Conservation (phyloP, 2,888 invertebrate genomes). For the Colletes collaris region DNA sequence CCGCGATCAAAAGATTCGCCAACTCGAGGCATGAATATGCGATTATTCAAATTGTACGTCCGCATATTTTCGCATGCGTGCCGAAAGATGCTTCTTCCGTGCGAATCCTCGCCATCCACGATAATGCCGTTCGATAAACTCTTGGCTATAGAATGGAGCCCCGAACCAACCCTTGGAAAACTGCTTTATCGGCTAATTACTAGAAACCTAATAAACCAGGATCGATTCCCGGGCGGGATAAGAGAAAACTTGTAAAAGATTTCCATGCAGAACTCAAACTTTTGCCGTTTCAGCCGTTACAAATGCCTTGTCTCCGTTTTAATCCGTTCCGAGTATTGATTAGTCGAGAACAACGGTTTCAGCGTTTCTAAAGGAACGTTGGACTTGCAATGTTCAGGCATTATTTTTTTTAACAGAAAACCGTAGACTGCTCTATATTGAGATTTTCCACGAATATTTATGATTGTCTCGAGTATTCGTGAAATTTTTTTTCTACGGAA, state of each 20-base stretch:
- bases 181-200: slow-evolving; percentile 12
- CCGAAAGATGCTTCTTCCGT: slow-evolving; percentile 17
- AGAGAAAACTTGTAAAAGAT: background rate
- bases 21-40: slow-evolving; percentile 48
- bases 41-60: slow-evolving; percentile 44
- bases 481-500: too few relatives aligned
- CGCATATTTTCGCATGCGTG: slow-evolving; percentile 44
- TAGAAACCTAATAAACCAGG: slow-evolving; percentile 6
- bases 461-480: too few relatives aligned
- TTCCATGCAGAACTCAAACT: slow-evolving; percentile 5
- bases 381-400: too few relatives aligned
- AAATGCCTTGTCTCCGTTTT: background rate
- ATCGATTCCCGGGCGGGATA: background rate
- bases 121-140: slow-evolving; percentile 22
- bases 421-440: too few relatives aligned
- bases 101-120: background rate
- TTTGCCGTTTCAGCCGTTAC: background rate
- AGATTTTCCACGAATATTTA: too few relatives aligned
- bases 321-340: background rate
- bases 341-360: too few relatives aligned
- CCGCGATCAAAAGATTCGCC: slow-evolving; percentile 25
- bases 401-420: too few relatives aligned
- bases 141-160: background rate
- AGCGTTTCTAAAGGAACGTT: too few relatives aligned
- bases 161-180: background rate